Conservation (phyloP, 2,888 invertebrate species). For the Andricus curvator region DNA sequence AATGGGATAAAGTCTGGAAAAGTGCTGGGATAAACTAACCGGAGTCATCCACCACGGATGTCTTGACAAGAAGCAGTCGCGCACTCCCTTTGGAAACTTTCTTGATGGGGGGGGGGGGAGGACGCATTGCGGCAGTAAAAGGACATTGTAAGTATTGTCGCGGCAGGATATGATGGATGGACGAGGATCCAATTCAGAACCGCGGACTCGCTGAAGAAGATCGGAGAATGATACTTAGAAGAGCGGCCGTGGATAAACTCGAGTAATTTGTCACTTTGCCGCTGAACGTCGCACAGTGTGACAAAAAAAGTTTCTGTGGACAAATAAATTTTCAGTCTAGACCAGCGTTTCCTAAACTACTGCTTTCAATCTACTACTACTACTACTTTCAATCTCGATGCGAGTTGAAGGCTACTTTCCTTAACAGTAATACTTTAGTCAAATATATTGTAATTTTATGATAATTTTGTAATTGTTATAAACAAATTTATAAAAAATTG, state of each 20-base stretch:
- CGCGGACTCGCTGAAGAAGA: slow-evolving; percentile 49
- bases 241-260: slow-evolving; percentile 66
- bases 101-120: slow-evolving; percentile 43
- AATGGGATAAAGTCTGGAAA: slow-evolving; percentile 38
- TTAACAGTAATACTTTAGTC: no score
- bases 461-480: no score
- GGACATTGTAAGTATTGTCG: slow-evolving; percentile 70
- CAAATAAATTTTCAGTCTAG: no score
- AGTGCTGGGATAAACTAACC: slow-evolving; percentile 45
- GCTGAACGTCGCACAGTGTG: slow-evolving; percentile 46
- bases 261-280: slow-evolving; percentile 69
- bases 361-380: no score
- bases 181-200: slow-evolving; percentile 61
- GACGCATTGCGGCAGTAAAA: slow-evolving; percentile 58
- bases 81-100: slow-evolving; percentile 53
- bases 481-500: no score
- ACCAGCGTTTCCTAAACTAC: no score
- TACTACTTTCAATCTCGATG: no score
- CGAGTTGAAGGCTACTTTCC: no score
- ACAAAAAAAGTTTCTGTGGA: slow-evolving; percentile 43
- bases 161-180: slow-evolving; percentile 69
- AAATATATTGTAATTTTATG: no score
- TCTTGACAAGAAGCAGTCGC: slow-evolving; percentile 45
- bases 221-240: slow-evolving; percentile 55
- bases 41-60: slow-evolving; percentile 43